Evolutionary conservation across 2,113 vertebrate genomes (phyloP).

Genomic region (Perca fluviatilis): DNA sequence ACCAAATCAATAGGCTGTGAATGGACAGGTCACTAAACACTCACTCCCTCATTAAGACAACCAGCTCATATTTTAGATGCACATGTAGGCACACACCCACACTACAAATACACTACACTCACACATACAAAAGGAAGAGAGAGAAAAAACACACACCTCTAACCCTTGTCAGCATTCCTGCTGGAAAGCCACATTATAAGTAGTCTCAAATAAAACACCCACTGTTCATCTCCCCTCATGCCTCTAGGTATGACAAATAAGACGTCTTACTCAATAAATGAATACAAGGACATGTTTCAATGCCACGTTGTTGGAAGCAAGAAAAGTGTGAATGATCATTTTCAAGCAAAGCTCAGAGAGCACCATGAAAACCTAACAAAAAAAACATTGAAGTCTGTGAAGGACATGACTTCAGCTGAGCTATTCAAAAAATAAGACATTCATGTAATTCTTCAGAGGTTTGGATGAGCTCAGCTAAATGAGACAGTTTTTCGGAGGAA

Average conservation of each 20-base stretch:
- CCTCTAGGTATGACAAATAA: constrained; percentile 45
- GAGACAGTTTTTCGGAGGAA: constrained; percentile 24
- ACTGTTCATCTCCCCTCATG: constrained; percentile 6
- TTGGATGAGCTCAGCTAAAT: constrained; percentile 24
- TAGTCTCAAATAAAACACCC: constrained; percentile 35
- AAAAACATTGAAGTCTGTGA: constrained; percentile 23
- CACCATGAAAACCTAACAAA: constrained; percentile 12
- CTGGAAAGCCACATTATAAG: constrained; percentile 35
- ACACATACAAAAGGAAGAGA: constrained; percentile 27
- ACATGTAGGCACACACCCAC: constrained; percentile 31
- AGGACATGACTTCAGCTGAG: constrained; percentile 42
- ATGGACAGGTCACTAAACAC: constrained; percentile 75
- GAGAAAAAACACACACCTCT: not conserved
- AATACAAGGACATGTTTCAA: constrained; percentile 37
- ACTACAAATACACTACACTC: constrained; percentile 11
- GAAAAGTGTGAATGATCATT: constrained; percentile 43
- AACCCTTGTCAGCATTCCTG: constrained; percentile 14
- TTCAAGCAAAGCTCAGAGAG: constrained; percentile 20
- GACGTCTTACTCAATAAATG: constrained; percentile 32
- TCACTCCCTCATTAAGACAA: constrained; percentile 67
- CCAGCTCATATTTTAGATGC: constrained; percentile 59
- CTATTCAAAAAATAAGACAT: constrained; percentile 14
- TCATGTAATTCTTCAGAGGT: constrained; percentile 40
- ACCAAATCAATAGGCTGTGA: constrained; percentile 73
- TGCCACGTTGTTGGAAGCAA: constrained; percentile 17